These are phyloP conservation scores for Melanostoma mellinum DNA, from an alignment of 2,888 invertebrate genomes.

Conservation along the genomic window DNA sequence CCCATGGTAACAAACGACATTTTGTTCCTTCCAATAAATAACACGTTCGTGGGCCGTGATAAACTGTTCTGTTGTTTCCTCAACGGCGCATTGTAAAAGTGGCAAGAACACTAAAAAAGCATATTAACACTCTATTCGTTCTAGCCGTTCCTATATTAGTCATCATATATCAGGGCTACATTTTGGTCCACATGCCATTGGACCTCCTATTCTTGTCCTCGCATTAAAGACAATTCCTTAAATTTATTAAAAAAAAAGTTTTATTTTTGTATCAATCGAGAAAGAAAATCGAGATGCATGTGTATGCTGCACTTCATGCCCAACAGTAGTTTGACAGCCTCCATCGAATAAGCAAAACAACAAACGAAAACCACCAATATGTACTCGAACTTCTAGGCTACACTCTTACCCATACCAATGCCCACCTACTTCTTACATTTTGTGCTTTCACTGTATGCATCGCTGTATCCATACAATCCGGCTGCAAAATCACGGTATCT, in stretches of 20 bases:
- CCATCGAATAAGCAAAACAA: conserved; percentile 32
- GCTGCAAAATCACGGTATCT: conserved; percentile 58
- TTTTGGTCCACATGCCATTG: too few species aligned
- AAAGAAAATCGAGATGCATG: neutral
- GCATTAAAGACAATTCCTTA: neutral
- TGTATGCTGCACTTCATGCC: neutral
- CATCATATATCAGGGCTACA: too few species aligned
- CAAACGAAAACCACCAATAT: conserved; percentile 30
- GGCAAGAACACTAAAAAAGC: too few species aligned
- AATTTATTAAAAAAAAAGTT: neutral
- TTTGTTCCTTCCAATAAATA: too few species aligned
- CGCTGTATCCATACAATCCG: conserved; percentile 58
- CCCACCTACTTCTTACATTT: conserved; percentile 57
- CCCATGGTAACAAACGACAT: too few species aligned
- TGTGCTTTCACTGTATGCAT: conserved; percentile 54
- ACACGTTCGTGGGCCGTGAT: too few species aligned
- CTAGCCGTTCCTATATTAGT: too few species aligned
- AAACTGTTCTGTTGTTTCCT: too few species aligned
- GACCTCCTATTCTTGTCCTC: neutral
- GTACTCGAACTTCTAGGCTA: conserved; percentile 60
- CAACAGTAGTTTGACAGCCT: conserved; percentile 52
- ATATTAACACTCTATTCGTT: too few species aligned
- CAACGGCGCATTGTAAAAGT: too few species aligned
- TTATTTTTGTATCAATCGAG: neutral
- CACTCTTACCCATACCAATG: conserved; percentile 36